These are phyloP conservation scores for Crocodylus rhombifer DNA, from an alignment of 2,797 vertebrate genomes.

Conservation along the genomic window DNA sequence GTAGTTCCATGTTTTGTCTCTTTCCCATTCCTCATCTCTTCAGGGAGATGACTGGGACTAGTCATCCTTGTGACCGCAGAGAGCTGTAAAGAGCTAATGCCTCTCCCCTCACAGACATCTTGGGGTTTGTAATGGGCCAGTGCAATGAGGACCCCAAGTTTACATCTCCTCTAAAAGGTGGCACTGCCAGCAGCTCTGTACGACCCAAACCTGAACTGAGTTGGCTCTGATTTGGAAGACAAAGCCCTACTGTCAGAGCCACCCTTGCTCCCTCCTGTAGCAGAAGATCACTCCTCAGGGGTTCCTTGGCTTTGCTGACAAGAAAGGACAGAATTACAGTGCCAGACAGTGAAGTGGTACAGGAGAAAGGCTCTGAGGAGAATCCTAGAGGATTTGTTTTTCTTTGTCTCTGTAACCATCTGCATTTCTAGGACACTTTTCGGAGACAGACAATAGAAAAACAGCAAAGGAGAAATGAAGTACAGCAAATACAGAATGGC, in stretches of 20 bases:
- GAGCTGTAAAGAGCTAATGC: neutral
- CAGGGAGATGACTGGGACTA: neutral
- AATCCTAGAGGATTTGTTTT: too few species aligned
- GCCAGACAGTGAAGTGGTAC: neutral
- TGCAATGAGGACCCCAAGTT: neutral
- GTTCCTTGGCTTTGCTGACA: neutral
- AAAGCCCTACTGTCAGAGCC: too few species aligned
- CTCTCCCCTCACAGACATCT: neutral
- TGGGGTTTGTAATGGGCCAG: neutral
- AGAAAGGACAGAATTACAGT: neutral
- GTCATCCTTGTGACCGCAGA: accelerated
- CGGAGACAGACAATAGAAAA: too few species aligned
- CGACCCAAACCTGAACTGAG: too few species aligned
- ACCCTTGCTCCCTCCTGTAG: neutral
- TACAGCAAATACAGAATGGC: neutral
- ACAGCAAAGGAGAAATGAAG: too few species aligned
- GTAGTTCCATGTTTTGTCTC: neutral
- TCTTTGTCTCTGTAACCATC: too few species aligned
- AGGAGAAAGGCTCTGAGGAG: neutral
- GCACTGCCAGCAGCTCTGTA: too few species aligned
- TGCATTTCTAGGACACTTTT: too few species aligned
- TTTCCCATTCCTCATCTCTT: neutral
- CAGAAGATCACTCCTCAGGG: neutral
- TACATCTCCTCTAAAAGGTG: neutral
- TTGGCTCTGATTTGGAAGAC: too few species aligned